Percentiles rank a stretch among this genome's conserved stretches.
phyloP scores from a whole-genome alignment of 2,113 vertebrate species.

The Triplophysa dalaica region DNA sequence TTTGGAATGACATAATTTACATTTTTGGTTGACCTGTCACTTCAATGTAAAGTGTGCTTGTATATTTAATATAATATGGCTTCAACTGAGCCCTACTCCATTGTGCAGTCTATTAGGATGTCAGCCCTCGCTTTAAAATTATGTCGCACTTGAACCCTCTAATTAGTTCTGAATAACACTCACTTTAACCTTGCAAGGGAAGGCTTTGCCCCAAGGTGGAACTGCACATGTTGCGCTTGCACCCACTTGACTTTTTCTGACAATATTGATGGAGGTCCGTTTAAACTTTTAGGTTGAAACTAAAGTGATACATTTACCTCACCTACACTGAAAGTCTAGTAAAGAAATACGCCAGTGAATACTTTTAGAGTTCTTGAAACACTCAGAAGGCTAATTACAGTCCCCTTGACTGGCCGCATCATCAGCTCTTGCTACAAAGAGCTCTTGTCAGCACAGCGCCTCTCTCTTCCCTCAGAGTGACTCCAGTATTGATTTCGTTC shows the following conservation, averaged over 20 bases:
- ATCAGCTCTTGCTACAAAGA: conserved; percentile 15
- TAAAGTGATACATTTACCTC: neutral
- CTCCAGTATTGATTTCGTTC: conserved; percentile 32
- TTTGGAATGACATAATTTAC: too few species aligned
- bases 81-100: neutral
- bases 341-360: conserved; percentile 4
- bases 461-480: conserved; percentile 26
- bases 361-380: conserved; percentile 3
- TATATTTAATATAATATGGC: neutral
- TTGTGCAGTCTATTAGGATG: conserved; percentile 5
- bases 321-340: neutral
- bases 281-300: neutral
- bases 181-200: conserved; percentile 22
- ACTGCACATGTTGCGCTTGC: conserved; percentile 20
- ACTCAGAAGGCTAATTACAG: conserved; percentile 31
- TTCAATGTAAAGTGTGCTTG: too few species aligned
- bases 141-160: neutral
- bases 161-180: conserved; percentile 27
- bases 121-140: neutral
- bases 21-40: too few species aligned
- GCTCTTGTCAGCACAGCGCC: neutral
- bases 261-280: neutral
- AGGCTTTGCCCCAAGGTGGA: conserved; percentile 9
- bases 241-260: conserved; percentile 8
- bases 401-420: neutral